Percentiles rank a stretch among this genome's conserved stretches.
Conservation (phyloP, 2,888 invertebrate genomes). For the Sinelater perroti region DNA sequence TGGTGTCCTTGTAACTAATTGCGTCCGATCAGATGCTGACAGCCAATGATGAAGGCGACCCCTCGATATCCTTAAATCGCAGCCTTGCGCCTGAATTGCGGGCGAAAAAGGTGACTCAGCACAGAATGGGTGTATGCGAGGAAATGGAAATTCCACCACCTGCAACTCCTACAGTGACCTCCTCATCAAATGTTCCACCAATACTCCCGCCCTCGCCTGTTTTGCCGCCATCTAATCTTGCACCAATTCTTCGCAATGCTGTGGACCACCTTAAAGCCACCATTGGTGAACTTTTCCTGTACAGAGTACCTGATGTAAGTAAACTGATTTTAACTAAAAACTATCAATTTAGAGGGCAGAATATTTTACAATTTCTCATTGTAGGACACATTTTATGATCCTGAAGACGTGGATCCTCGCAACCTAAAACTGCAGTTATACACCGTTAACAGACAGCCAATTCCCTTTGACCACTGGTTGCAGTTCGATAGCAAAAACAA, state of each 20-base stretch:
- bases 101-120: slow-evolving; percentile 71
- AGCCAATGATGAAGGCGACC: slow-evolving; percentile 66
- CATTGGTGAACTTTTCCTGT: slow-evolving; percentile 82
- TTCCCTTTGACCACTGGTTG: slow-evolving; percentile 80
- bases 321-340: no score
- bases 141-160: slow-evolving; percentile 62
- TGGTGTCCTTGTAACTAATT: neutral
- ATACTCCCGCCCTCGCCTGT: slow-evolving; percentile 20
- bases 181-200: slow-evolving; percentile 70
- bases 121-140: slow-evolving; percentile 75
- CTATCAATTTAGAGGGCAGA: no score
- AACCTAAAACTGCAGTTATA: slow-evolving; percentile 77
- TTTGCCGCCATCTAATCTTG: slow-evolving; percentile 67
- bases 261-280: slow-evolving; percentile 85
- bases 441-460: slow-evolving; percentile 74
- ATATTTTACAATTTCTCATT: slow-evolving; percentile 38
- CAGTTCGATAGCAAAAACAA: slow-evolving; percentile 89
- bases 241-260: slow-evolving; percentile 83
- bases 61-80: slow-evolving; percentile 67
- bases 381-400: slow-evolving; percentile 89
- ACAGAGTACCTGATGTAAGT: slow-evolving; percentile 79
- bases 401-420: slow-evolving; percentile 81
- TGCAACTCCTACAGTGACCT: slow-evolving; percentile 61
- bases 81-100: slow-evolving; percentile 73
- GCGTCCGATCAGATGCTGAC: slow-evolving; percentile 59